Conservation (phyloP, 2,888 invertebrate genomes). For the Harpalus rufipes region DNA sequence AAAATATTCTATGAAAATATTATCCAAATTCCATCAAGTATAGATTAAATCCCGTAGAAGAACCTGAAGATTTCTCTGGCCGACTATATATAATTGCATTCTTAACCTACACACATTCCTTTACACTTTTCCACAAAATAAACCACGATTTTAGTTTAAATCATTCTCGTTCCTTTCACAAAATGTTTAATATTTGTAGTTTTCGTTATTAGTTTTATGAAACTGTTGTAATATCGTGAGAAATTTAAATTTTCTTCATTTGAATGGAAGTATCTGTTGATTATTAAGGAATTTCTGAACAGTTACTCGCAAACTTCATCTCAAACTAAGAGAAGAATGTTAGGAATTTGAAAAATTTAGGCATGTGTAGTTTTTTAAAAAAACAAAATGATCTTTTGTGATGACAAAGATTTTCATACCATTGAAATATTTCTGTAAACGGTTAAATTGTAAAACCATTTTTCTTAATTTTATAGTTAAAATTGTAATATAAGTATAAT, state of each 20-base stretch:
- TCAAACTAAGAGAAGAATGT: slow-evolving; percentile 51
- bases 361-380: slow-evolving; percentile 14
- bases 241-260: slow-evolving; percentile 51
- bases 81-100: slow-evolving; percentile 74
- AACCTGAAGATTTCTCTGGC: slow-evolving; percentile 74
- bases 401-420: background rate
- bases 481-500: no score
- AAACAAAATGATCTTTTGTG: background rate
- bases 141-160: slow-evolving; percentile 13
- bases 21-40: slow-evolving; percentile 69
- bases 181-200: background rate
- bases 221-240: slow-evolving; percentile 2
- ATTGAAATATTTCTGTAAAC: no score
- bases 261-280: slow-evolving; percentile 61
- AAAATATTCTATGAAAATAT: slow-evolving; percentile 68
- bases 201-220: slow-evolving; percentile 12
- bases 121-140: slow-evolving; percentile 57
- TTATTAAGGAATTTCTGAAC: slow-evolving; percentile 66
- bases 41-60: slow-evolving; percentile 41
- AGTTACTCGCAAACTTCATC: slow-evolving; percentile 67
- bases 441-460: no score
- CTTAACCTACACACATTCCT: slow-evolving; percentile 76
- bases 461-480: no score
- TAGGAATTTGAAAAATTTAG: slow-evolving; percentile 61
- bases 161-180: background rate